Evolutionary conservation across 2,797 vertebrate species (phyloP), one percentile per base, ranked within the genome.

Genomic region (Crypturellus tataupa): DNA sequence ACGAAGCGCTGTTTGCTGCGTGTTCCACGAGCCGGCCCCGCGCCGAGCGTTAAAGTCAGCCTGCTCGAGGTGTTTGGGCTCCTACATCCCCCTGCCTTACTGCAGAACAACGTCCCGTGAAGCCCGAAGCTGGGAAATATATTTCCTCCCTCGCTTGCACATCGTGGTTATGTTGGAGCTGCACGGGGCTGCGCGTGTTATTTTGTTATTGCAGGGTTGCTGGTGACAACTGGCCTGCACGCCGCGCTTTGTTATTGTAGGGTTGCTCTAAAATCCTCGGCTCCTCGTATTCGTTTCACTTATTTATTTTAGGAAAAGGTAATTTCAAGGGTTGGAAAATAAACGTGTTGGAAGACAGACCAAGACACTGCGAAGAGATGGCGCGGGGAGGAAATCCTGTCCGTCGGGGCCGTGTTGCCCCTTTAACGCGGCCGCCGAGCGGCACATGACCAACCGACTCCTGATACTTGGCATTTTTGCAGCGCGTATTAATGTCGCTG

Each of bases 291-390:
- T 93, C 40, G 78, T 46, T 89, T 89, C 67, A 86, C 95, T 82
- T 94, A 89, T 94, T 97, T 96, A 56, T 93, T 94, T 94, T 90
- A 89, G 79, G 80, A 92, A 94, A 95, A 91, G 68, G 78, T 87
- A 85, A 72, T 69, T 96, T 73, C 82, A 83, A 91, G 71, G 24
- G 47, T 51, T 27, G 11, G 80, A 96, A 94, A 79, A 93, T 40
- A 96, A 95, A 96, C 84, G 90, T 0, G 7, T 58, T 91, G 81
- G 27, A 92, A 93, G 80, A 91, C 85, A 62, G 86, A 81, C 44
- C 84, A 49, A 92, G 94, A 77, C 68, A 63, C 0, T 2, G 59
- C 0, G 6, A 82, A 71, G 94, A 76, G 92, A 90, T 70, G 87
- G 65, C 0, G 4, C 0, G 0, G 82, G 85, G 82, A 90, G 93